These are phyloP conservation scores for Chaenodraco wilsoni DNA, from an alignment of 2,797 vertebrate genomes.

Conservation along the genomic window DNA sequence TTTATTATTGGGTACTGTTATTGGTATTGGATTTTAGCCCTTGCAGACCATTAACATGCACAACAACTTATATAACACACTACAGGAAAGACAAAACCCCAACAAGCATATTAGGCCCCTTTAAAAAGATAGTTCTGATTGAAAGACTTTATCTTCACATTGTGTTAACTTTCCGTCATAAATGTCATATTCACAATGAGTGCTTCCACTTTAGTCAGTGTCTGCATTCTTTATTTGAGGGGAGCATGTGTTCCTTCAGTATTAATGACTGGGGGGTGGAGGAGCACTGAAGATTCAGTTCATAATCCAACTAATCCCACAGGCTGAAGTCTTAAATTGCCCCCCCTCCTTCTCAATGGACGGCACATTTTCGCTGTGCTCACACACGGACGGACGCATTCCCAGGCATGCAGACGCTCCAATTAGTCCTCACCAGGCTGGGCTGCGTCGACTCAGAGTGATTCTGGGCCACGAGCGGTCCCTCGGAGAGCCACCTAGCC, in stretches of 20 bases:
- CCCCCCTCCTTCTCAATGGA: slow-evolving; percentile 70
- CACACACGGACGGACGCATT: slow-evolving; percentile 53
- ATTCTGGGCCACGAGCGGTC: slow-evolving; percentile 87
- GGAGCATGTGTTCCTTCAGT: slow-evolving; percentile 60
- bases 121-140: too few species aligned
- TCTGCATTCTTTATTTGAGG: slow-evolving; percentile 17
- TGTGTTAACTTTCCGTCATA: background rate
- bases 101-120: too few species aligned
- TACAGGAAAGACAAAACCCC: too few species aligned
- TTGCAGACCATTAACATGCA: too few species aligned
- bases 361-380: slow-evolving; percentile 34
- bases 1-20: background rate
- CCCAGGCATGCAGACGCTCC: slow-evolving; percentile 75
- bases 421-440: slow-evolving; percentile 81
- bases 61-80: too few species aligned
- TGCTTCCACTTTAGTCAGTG: background rate
- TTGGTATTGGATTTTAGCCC: too few species aligned
- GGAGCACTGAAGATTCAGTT: slow-evolving; percentile 71
- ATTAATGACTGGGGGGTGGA: slow-evolving; percentile 55
- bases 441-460: slow-evolving; percentile 73
- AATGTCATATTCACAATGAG: background rate
- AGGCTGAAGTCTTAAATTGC: slow-evolving; percentile 79
- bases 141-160: background rate
- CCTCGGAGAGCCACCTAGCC: slow-evolving; percentile 85
- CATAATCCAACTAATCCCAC: slow-evolving; percentile 86